These are phyloP conservation scores for Leucoraja ocellata DNA, from an alignment of 2,797 vertebrate genomes.

Conservation along the genomic window DNA sequence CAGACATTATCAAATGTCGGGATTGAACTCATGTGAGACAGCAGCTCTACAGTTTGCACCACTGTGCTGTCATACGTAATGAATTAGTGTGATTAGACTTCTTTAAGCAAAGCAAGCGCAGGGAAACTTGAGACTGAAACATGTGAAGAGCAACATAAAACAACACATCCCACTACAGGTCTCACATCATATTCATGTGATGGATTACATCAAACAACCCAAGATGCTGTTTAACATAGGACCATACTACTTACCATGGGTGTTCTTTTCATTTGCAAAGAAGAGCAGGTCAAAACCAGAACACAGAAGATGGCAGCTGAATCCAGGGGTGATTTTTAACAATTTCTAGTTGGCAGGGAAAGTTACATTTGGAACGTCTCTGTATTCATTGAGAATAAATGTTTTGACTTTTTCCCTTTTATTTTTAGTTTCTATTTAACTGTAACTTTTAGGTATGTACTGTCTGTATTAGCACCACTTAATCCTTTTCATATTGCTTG, in stretches of 20 bases:
- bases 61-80: not conserved
- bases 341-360: not conserved
- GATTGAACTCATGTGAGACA: too few species aligned
- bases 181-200: not conserved
- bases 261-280: not conserved
- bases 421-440: not conserved
- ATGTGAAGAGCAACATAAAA: not conserved
- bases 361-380: not conserved
- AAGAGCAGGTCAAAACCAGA: not conserved
- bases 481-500: not conserved
- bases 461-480: not conserved
- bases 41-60: too few species aligned
- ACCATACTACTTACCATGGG: not conserved
- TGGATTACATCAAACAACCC: not conserved
- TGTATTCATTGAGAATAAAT: not conserved
- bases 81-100: slow-evolving; percentile 13
- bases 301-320: not conserved
- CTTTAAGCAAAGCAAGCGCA: not conserved
- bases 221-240: not conserved
- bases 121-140: not conserved
- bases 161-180: not conserved
- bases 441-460: not conserved
- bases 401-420: not conserved
- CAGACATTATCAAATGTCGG: too few species aligned
- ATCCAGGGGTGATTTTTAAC: not conserved